These are phyloP conservation scores for Mormyrus lacerda DNA, from an alignment of 2,113 vertebrate species.

Conservation along the genomic window DNA sequence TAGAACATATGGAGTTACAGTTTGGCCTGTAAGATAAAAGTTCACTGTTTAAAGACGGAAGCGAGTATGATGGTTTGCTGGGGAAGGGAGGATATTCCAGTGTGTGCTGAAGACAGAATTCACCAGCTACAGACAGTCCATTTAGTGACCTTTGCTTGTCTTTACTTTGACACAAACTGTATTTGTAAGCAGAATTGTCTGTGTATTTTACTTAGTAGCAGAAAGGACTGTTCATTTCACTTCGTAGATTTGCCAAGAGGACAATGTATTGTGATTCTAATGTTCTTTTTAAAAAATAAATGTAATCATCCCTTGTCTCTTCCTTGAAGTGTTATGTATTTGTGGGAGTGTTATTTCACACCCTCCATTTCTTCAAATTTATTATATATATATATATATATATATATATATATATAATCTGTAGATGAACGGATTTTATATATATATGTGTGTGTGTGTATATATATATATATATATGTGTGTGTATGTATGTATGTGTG, in stretches of 20 bases:
- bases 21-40: background rate
- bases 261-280: background rate
- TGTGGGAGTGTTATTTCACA: background rate
- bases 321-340: background rate
- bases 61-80: background rate
- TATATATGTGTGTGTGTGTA: too few relatives aligned
- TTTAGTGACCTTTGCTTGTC: constrained; percentile 18
- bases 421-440: too few relatives aligned
- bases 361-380: background rate
- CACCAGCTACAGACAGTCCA: constrained; percentile 26
- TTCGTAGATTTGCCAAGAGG: background rate
- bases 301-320: background rate
- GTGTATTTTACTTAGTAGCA: constrained; percentile 19
- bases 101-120: background rate
- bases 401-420: too few relatives aligned
- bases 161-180: background rate
- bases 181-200: constrained; percentile 16
- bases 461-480: too few relatives aligned
- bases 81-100: background rate
- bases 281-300: background rate
- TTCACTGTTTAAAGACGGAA: background rate
- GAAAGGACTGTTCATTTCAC: background rate
- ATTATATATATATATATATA: too few relatives aligned
- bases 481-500: too few relatives aligned
- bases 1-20: background rate